phyloP scores from a whole-genome alignment of 2,113 vertebrate genomes.

The Myotis davidii region DNA sequence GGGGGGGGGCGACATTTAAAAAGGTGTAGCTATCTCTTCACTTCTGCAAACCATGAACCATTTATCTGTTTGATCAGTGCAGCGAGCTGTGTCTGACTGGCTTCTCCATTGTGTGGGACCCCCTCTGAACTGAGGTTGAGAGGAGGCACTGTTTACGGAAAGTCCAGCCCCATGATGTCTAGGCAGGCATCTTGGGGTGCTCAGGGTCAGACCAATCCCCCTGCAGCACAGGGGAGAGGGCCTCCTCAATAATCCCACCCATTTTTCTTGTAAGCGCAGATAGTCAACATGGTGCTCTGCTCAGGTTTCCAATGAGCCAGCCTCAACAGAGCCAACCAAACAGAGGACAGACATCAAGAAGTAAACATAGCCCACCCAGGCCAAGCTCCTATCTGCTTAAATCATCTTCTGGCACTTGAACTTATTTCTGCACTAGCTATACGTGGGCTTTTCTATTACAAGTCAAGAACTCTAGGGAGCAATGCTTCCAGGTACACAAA shows the following conservation, averaged over 20 bases:
- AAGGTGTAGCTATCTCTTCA: neutral
- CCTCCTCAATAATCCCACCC: neutral
- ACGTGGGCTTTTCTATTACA: constrained; percentile 27
- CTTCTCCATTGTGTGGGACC: neutral
- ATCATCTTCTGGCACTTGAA: neutral
- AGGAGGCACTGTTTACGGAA: neutral
- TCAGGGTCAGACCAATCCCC: neutral
- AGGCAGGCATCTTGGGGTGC: neutral
- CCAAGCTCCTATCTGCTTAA: neutral
- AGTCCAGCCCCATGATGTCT: neutral
- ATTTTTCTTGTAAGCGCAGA: neutral
- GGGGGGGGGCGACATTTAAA: neutral
- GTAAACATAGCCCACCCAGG: neutral
- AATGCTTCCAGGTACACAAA: constrained; percentile 60
- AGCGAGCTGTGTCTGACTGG: neutral
- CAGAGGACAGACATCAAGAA: neutral
- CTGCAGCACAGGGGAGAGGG: neutral
- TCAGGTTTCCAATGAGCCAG: neutral
- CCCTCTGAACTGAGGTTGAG: neutral
- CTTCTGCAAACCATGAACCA: neutral
- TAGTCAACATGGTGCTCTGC: neutral
- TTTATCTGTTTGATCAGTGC: neutral
- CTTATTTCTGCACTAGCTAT: constrained; percentile 51
- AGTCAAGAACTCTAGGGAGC: constrained; percentile 35
- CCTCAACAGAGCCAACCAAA: neutral